Percentiles rank a stretch among this genome's conserved stretches.
Evolutionary conservation across 2,797 vertebrate species (phyloP).

Genomic region (Syngnathus rostellatus): DNA sequence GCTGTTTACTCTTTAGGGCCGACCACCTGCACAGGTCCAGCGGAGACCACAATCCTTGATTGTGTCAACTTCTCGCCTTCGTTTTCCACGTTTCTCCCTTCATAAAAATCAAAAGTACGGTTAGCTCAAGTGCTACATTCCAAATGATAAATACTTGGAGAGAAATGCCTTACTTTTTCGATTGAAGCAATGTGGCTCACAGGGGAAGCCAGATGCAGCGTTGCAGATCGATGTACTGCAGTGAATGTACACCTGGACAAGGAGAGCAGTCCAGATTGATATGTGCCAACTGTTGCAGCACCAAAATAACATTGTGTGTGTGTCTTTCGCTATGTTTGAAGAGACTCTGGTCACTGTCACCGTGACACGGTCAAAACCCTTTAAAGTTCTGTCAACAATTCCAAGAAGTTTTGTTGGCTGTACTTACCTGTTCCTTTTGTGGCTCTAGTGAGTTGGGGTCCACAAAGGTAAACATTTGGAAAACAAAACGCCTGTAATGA

Average conservation of each 20-base stretch:
- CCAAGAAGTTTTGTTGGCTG: background rate
- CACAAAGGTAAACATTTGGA: conserved; percentile 66
- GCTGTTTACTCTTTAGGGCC: background rate
- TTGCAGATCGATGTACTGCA: conserved; percentile 59
- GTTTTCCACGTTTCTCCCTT: conserved; percentile 37
- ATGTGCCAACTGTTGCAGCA: background rate
- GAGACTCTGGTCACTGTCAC: background rate
- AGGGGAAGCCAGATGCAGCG: conserved; percentile 8
- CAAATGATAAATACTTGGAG: background rate
- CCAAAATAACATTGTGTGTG: too few species aligned
- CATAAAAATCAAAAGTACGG: background rate
- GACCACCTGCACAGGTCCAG: conserved; percentile 21
- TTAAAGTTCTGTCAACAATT: background rate
- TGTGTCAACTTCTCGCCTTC: background rate
- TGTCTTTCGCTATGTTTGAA: too few species aligned
- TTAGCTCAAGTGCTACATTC: background rate
- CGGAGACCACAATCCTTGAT: conserved; percentile 26
- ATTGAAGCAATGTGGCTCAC: conserved; percentile 38
- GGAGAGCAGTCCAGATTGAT: background rate
- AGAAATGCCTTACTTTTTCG: conserved; percentile 35
- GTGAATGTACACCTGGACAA: conserved; percentile 60
- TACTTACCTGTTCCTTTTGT: conserved; percentile 20
- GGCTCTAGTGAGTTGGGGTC: conserved; percentile 16
- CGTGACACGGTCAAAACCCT: background rate
- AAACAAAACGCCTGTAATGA: conserved; percentile 54